Evolutionary conservation across 2,888 invertebrate genomes (phyloP).

Genomic region (Dicyrtoma fusca): DNA sequence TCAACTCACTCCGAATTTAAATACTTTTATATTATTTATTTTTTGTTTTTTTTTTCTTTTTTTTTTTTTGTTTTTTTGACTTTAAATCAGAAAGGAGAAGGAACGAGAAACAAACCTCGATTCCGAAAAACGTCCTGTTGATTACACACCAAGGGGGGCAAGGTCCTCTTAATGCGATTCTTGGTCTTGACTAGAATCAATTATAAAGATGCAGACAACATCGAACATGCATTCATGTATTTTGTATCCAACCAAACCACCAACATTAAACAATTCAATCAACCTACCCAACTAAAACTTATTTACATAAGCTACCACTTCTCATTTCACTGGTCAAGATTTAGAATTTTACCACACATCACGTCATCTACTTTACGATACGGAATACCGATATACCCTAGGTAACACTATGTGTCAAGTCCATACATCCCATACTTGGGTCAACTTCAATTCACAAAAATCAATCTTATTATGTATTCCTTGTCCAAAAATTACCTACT

Average conservation of each 20-base stretch:
- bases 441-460: too few relatives aligned
- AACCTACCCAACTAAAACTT: conserved; percentile 9
- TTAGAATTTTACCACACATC: too few relatives aligned
- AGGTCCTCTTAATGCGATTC: conserved; percentile 56
- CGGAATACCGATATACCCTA: too few relatives aligned
- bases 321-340: too few relatives aligned
- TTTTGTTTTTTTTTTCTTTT: background rate
- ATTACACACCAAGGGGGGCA: conserved; percentile 56
- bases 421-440: too few relatives aligned
- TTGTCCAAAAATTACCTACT: too few relatives aligned
- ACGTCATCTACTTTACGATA: too few relatives aligned
- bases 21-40: background rate
- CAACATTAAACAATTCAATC: conserved; percentile 31
- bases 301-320: too few relatives aligned
- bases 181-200: conserved; percentile 52
- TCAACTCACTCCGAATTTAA: background rate
- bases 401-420: too few relatives aligned
- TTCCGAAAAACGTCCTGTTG: conserved; percentile 55
- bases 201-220: conserved; percentile 43
- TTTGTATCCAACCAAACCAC: conserved; percentile 28
- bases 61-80: conserved; percentile 6
- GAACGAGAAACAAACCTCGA: conserved; percentile 53
- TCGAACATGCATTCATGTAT: conserved; percentile 45
- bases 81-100: conserved; percentile 27
- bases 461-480: too few relatives aligned